Evolutionary conservation across 2,113 vertebrate species (phyloP), one percentile per base, ranked within the genome.

Genomic region (Acanthisitta chloris): DNA sequence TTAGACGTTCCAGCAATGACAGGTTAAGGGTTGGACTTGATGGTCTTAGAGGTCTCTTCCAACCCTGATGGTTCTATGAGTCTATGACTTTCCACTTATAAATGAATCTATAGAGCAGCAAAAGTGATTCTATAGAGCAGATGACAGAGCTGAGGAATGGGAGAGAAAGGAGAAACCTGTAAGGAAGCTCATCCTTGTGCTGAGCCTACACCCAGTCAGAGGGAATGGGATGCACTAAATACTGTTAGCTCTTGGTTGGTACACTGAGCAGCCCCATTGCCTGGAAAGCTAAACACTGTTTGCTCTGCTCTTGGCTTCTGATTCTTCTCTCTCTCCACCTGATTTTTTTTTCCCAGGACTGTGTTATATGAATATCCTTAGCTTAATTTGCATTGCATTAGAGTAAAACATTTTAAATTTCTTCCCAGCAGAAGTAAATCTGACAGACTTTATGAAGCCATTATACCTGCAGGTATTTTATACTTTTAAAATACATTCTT

Each of bases 391-490:
- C 98, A 98, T 98, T 96, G 76, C 97, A 98, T 98, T 98, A 98
- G 97, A 97, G 97, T 97, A 97, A 98, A 98, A 97, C 98, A 98
- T 97, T 98, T 98, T 97, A 98, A 98, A 98, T 98, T 98, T 98
- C 97, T 98, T 98, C 98, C 67, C 97, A 98, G 98, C 97, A 98
- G 98, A 98, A 98, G 98, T 98, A 98, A 98, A 98, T 98, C 98
- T 98, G 98, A 98, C 98, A 98, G 98, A 96, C 97, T 98, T 98
- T 98, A 98, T 98, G 98, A 98, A 98, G 98, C 98, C 97, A 98
- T 98, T 98, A 98, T 97, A 98, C 97, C 98, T 98, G 97, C 97
- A 98, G 98, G 97, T 98, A 98, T 98, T 98, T 98, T 98, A 97
- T 97, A 96, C 97, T 96, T 98, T 97, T 98, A 98, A 98, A 98